Conservation (phyloP, 2,113 vertebrate genomes). For the Gnathonemus longibarbis region DNA sequence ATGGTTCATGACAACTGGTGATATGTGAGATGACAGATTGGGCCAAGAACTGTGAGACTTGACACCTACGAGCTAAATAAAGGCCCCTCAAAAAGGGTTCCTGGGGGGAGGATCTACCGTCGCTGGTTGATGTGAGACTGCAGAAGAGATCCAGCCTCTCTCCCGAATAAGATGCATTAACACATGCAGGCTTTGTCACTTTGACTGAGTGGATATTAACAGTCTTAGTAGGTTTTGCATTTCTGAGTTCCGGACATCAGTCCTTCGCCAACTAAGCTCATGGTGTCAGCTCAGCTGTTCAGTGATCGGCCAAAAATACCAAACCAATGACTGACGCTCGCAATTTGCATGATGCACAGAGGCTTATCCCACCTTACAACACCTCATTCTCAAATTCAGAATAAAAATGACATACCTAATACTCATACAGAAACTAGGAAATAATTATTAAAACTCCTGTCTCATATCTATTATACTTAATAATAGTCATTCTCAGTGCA, state of each 20-base stretch:
- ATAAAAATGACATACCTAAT: neutral
- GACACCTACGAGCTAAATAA: neutral
- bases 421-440: neutral
- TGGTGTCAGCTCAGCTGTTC: neutral
- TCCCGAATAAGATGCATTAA: neutral
- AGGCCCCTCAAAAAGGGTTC: neutral
- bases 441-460: neutral
- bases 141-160: neutral
- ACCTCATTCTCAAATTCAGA: neutral
- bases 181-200: neutral
- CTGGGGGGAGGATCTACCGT: neutral
- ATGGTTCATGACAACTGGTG: neutral
- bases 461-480: neutral
- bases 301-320: neutral
- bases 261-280: neutral
- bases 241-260: neutral
- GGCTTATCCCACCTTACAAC: neutral
- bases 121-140: neutral
- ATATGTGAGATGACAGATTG: neutral
- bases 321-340: neutral
- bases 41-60: neutral
- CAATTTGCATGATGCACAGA: neutral
- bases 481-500: neutral
- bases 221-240: neutral
- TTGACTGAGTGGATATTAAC: neutral